Percentiles rank a stretch among this genome's conserved stretches.
These are phyloP conservation scores for Agraylea sexmaculata DNA, from an alignment of 1,140 invertebrate species.

Conservation along the genomic window DNA sequence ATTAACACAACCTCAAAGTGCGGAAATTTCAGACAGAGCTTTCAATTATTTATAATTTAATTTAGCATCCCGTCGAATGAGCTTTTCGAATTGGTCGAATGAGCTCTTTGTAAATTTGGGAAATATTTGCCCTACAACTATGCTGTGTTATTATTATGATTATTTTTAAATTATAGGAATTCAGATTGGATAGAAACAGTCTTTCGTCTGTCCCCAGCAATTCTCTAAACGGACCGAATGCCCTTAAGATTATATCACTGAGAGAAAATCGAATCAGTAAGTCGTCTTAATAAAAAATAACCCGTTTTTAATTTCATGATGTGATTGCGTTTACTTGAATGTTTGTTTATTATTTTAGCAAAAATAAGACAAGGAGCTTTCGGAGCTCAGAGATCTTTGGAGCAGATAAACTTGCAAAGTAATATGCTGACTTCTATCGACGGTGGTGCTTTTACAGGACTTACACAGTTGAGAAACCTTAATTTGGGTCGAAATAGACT, in stretches of 20 bases:
- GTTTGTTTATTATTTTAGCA: slow-evolving; percentile 39
- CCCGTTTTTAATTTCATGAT: neutral
- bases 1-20: neutral
- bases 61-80: neutral
- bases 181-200: slow-evolving; percentile 70
- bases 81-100: neutral
- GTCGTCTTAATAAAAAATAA: slow-evolving; percentile 18
- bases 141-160: neutral
- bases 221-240: slow-evolving; percentile 65
- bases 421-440: slow-evolving; percentile 66
- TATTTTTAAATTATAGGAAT: slow-evolving; percentile 45
- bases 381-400: slow-evolving; percentile 48
- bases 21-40: no score
- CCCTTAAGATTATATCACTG: slow-evolving; percentile 58
- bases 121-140: neutral
- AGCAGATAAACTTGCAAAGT: slow-evolving; percentile 60
- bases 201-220: slow-evolving; percentile 58
- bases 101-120: neutral
- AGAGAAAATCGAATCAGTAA: slow-evolving; percentile 72
- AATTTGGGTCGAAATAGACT: slow-evolving; percentile 65
- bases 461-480: slow-evolving; percentile 53
- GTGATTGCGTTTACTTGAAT: slow-evolving; percentile 1
- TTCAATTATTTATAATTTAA: slow-evolving; percentile 1
- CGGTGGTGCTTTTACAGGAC: slow-evolving; percentile 54
- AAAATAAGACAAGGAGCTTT: slow-evolving; percentile 53